Conservation (phyloP, 2,888 invertebrate genomes). For the Ligdia adustata region DNA sequence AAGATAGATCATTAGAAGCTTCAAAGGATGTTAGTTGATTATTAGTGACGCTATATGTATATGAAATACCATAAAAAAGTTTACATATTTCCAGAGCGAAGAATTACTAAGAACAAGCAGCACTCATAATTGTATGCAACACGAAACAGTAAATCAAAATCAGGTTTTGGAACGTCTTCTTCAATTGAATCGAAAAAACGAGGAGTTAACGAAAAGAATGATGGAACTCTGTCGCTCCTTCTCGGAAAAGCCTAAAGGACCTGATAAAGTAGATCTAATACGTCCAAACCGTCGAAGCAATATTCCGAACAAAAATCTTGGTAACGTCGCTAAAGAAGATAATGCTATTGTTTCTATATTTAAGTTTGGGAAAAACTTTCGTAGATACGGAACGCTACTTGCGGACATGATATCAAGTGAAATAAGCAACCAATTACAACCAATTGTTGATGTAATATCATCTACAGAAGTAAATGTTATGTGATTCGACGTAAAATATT, state of each 20-base stretch:
- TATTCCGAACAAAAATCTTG: not conserved
- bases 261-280: conserved; percentile 54
- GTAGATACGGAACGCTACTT: conserved; percentile 57
- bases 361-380: conserved; percentile 52
- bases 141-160: conserved; percentile 58
- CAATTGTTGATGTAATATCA: conserved; percentile 5
- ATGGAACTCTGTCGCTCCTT: conserved; percentile 49
- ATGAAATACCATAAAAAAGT: too few relatives aligned
- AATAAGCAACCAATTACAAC: conserved; percentile 35
- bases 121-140: conserved; percentile 52
- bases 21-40: too few relatives aligned
- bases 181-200: conserved; percentile 44
- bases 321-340: conserved; percentile 11
- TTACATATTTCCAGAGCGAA: conserved; percentile 42
- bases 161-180: conserved; percentile 60
- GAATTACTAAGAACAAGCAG: conserved; percentile 41
- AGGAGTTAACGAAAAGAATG: conserved; percentile 49
- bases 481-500: not conserved
- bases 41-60: too few relatives aligned
- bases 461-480: conserved; percentile 4
- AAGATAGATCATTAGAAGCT: too few relatives aligned
- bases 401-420: conserved; percentile 50
- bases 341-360: conserved; percentile 45
- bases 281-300: conserved; percentile 40
- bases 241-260: conserved; percentile 49